These are phyloP conservation scores for Clivina fossor DNA, from an alignment of 2,888 invertebrate genomes.

Conservation along the genomic window DNA sequence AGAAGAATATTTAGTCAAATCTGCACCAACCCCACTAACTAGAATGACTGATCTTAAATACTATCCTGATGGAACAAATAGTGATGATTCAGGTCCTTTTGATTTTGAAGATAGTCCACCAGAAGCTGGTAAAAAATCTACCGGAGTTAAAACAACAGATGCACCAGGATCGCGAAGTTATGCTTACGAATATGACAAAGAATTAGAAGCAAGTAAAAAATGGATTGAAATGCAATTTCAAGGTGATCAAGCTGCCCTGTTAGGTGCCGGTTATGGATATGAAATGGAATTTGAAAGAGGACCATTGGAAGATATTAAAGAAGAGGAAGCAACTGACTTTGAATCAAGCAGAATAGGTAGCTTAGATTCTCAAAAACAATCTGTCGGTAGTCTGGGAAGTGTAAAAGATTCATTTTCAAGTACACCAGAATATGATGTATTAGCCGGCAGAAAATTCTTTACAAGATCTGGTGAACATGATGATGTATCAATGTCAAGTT, in stretches of 20 bases:
- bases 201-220: slow-evolving; percentile 75
- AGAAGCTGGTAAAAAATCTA: slow-evolving; percentile 45
- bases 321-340: slow-evolving; percentile 87
- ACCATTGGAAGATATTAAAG: slow-evolving; percentile 87
- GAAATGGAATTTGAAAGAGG: slow-evolving; percentile 81
- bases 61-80: slow-evolving; percentile 56
- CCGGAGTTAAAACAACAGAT: slow-evolving; percentile 45
- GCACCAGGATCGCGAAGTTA: slow-evolving; percentile 51
- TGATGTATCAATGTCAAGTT: slow-evolving; percentile 86
- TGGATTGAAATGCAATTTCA: slow-evolving; percentile 92
- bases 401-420: slow-evolving; percentile 88
- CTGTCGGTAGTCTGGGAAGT: slow-evolving; percentile 74
- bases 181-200: slow-evolving; percentile 56
- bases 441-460: slow-evolving; percentile 81
- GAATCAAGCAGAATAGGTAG: slow-evolving; percentile 79
- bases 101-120: slow-evolving; percentile 71
- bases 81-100: slow-evolving; percentile 65
- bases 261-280: slow-evolving; percentile 64
- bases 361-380: slow-evolving; percentile 74
- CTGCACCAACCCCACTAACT: slow-evolving; percentile 65
- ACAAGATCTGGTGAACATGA: slow-evolving; percentile 84
- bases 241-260: slow-evolving; percentile 64
- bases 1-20: slow-evolving; percentile 69
- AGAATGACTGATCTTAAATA: slow-evolving; percentile 55
- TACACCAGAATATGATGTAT: slow-evolving; percentile 87